Conservation (phyloP, 1,140 invertebrate genomes). For the Heliothis subflexa region DNA sequence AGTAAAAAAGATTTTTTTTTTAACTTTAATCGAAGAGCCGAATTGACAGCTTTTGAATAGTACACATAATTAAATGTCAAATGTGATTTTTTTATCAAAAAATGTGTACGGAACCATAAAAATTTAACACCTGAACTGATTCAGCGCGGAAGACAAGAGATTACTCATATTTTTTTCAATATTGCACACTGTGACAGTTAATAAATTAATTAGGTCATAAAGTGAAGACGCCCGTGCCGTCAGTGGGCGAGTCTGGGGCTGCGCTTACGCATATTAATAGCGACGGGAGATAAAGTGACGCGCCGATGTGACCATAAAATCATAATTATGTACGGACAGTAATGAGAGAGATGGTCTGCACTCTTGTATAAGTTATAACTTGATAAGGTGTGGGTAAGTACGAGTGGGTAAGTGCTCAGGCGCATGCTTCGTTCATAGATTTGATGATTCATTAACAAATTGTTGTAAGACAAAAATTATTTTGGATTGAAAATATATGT, state of each 20-base stretch:
- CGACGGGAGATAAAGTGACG: constrained; percentile 17
- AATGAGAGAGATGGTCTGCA: not conserved
- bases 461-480: too few species aligned
- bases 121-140: not conserved
- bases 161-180: constrained; percentile 24
- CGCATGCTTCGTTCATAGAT: too few species aligned
- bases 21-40: too few species aligned
- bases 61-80: not conserved
- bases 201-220: constrained; percentile 34
- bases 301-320: constrained; percentile 24
- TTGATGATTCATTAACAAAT: too few species aligned
- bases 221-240: constrained; percentile 1
- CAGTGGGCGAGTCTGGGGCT: constrained; percentile 24
- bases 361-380: not conserved
- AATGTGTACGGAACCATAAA: not conserved
- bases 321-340: constrained; percentile 6
- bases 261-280: constrained; percentile 32
- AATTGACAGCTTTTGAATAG: not conserved
- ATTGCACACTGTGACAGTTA: not conserved
- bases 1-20: not conserved
- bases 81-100: too few species aligned
- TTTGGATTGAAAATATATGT: too few species aligned
- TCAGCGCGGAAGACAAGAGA: not conserved
- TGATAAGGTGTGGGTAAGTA: not conserved
- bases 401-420: too few species aligned